These are phyloP conservation scores for Atractosteus spatula DNA, from an alignment of 2,113 vertebrate species.

Conservation along the genomic window DNA sequence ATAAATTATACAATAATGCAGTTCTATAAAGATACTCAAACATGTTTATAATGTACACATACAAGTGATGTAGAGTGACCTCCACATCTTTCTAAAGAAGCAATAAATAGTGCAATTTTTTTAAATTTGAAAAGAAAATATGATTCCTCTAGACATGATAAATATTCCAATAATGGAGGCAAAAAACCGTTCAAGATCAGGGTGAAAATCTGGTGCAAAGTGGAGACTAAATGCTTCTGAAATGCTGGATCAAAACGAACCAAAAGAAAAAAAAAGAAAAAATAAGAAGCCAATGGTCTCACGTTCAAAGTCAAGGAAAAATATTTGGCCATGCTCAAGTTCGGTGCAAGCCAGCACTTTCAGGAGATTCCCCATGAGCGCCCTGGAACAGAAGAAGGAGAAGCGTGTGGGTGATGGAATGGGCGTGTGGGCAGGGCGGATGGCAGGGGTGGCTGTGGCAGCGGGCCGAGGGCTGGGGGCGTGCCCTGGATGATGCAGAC, in stretches of 20 bases:
- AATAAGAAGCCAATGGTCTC: conserved; percentile 82
- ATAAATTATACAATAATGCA: no score
- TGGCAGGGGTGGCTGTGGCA: conserved; percentile 47
- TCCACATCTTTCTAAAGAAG: no score
- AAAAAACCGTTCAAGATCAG: no score
- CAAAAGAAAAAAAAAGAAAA: conserved; percentile 54
- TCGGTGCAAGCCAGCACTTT: conserved; percentile 93
- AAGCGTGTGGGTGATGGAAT: conserved; percentile 74
- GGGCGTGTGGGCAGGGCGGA: conserved; percentile 48
- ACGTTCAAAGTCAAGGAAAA: conserved; percentile 98
- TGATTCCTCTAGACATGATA: no score
- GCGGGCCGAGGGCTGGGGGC: conserved; percentile 21
- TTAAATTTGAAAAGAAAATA: no score
- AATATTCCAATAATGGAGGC: no score
- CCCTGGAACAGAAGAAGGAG: conserved; percentile 91
- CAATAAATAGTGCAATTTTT: no score
- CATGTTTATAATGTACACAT: no score
- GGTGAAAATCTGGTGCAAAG: no score
- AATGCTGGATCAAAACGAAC: conserved; percentile 33
- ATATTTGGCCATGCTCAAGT: conserved; percentile 93
- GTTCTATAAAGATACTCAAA: no score
- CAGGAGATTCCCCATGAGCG: conserved; percentile 93
- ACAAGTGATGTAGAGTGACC: no score
- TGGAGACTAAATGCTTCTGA: no score
- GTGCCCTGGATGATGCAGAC: conserved; percentile 47